Percentiles rank a stretch among this genome's conserved stretches.
Evolutionary conservation across 2,888 invertebrate species (phyloP).

Genomic region (Amiota mariae): DNA sequence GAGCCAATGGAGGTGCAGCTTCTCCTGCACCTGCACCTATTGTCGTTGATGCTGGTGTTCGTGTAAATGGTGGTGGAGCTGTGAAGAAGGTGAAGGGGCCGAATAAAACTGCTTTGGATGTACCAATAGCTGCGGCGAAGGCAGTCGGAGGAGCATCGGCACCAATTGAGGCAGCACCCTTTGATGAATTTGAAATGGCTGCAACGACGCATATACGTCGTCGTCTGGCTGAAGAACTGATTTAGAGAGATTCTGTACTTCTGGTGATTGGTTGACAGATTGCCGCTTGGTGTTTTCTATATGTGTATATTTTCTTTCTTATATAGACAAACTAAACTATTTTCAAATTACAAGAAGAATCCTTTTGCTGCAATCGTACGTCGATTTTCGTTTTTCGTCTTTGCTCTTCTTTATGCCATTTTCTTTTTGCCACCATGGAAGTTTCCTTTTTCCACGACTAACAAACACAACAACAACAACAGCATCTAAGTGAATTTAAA

Average conservation of each 20-base stretch:
- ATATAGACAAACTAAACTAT: too few relatives aligned
- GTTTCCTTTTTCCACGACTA: too few relatives aligned
- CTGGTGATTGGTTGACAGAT: background rate
- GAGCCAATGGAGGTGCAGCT: constrained; percentile 29
- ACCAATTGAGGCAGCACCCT: background rate
- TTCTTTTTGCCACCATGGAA: too few relatives aligned
- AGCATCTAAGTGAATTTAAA: too few relatives aligned
- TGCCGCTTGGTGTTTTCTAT: background rate
- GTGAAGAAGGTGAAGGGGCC: constrained; percentile 49
- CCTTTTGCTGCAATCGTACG: too few relatives aligned
- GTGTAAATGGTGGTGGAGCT: constrained; percentile 52
- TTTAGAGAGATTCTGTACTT: background rate
- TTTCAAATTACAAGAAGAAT: too few relatives aligned
- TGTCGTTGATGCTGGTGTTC: constrained; percentile 34
- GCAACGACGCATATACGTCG: background rate
- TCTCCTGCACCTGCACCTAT: constrained; percentile 35
- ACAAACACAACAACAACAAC: too few relatives aligned
- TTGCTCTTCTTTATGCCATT: too few relatives aligned
- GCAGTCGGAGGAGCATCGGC: constrained; percentile 31
- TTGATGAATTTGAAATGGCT: background rate
- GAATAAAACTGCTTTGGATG: constrained; percentile 25
- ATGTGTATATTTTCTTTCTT: background rate
- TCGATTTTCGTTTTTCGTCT: too few relatives aligned
- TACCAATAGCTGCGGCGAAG: constrained; percentile 39
- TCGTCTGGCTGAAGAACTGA: background rate